These are phyloP conservation scores for Macrotis lagotis DNA, from an alignment of 2,113 vertebrate genomes.

Conservation along the genomic window DNA sequence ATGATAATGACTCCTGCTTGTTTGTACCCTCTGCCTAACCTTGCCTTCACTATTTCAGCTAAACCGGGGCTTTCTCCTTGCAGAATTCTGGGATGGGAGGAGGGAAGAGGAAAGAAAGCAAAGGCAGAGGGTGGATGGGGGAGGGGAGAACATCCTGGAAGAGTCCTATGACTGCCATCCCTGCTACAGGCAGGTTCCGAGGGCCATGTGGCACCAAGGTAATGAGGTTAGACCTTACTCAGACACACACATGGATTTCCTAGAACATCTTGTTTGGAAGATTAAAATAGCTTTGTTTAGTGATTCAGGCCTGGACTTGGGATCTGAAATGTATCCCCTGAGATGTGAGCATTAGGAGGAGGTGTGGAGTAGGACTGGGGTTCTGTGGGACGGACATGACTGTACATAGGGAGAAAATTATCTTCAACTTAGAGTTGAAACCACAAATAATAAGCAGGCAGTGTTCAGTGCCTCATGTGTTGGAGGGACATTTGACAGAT, in stretches of 20 bases:
- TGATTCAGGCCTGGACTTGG: rapidly evolving
- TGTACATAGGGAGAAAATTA: neutral
- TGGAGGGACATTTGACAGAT: neutral
- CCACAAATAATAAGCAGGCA: neutral
- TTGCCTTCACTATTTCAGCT: neutral
- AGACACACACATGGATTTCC: slow-evolving; percentile 75
- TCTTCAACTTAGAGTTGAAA: neutral
- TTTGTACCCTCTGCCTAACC: neutral
- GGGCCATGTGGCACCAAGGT: neutral
- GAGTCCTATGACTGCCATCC: neutral
- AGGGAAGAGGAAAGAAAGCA: neutral
- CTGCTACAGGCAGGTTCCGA: neutral
- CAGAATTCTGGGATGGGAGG: neutral
- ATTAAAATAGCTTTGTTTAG: slow-evolving; percentile 56
- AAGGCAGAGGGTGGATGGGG: neutral
- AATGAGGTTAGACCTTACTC: slow-evolving; percentile 78
- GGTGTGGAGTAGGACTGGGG: neutral
- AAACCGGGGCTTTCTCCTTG: too few species aligned
- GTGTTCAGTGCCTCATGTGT: neutral
- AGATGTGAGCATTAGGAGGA: neutral
- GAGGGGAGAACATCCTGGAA: neutral
- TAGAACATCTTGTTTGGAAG: slow-evolving; percentile 78
- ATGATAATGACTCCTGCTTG: neutral
- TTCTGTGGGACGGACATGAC: neutral
- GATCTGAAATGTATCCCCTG: neutral